These are phyloP conservation scores for Acanthurus leucopareius DNA, from an alignment of 2,797 vertebrate species.

Conservation along the genomic window DNA sequence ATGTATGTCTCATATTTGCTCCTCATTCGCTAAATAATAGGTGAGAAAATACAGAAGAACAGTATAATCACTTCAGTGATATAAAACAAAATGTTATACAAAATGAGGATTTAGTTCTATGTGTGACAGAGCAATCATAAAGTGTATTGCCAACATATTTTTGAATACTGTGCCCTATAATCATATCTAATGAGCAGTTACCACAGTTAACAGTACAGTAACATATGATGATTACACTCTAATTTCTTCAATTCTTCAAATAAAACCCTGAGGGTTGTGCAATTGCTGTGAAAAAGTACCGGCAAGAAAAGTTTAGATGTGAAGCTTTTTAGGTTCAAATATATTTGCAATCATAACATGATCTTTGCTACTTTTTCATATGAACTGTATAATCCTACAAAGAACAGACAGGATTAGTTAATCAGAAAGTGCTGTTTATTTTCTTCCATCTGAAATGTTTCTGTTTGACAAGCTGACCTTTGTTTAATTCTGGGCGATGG, in stretches of 20 bases:
- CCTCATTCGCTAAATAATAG: background rate
- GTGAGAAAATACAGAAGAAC: background rate
- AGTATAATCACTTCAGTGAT: background rate
- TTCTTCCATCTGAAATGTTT: conserved; percentile 36
- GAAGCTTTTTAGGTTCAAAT: conserved; percentile 32
- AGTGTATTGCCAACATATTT: background rate
- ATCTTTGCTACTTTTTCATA: conserved; percentile 48
- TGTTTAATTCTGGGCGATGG: conserved; percentile 37
- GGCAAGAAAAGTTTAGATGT: conserved; percentile 35
- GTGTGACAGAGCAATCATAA: background rate
- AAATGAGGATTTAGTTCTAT: background rate
- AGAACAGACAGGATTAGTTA: conserved; percentile 32
- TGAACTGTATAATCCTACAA: conserved; percentile 40
- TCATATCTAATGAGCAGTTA: background rate
- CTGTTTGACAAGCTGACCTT: conserved; percentile 58
- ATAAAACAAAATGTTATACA: background rate
- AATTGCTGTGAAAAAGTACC: conserved; percentile 31
- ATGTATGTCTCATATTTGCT: background rate
- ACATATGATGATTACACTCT: background rate
- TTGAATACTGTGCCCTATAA: background rate
- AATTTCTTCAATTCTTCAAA: background rate
- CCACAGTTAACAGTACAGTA: background rate
- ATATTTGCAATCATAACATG: conserved; percentile 34
- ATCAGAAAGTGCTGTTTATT: conserved; percentile 38
- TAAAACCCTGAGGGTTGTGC: conserved; percentile 28